A percentile compares a stretch with the other conserved stretches of the same genome.
Conservation (phyloP, 1,140 invertebrate species). For the Gerris buenoi region DNA sequence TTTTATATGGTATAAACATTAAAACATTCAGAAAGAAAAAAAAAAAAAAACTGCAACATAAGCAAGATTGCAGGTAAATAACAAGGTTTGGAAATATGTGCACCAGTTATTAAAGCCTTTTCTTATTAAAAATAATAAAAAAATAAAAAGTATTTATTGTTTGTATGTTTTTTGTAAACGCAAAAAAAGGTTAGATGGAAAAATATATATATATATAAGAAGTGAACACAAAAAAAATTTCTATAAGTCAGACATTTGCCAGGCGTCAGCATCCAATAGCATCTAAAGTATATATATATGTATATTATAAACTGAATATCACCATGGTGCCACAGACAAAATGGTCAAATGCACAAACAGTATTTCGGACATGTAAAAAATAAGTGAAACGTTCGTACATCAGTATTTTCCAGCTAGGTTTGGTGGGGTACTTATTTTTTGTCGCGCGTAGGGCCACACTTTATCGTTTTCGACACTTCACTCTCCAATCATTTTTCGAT, state of each 20-base stretch:
- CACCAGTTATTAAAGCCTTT: no score
- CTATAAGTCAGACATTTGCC: slow-evolving; percentile 6
- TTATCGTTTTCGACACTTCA: slow-evolving; percentile 2
- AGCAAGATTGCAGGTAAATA: slow-evolving; percentile 3
- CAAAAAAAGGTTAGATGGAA: not conserved
- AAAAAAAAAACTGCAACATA: not conserved
- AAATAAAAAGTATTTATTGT: no score
- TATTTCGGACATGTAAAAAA: slow-evolving; percentile 12
- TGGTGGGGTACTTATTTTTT: slow-evolving; percentile 5
- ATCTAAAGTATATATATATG: slow-evolving; percentile 11
- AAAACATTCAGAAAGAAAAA: not conserved
- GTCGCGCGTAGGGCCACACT: no score
- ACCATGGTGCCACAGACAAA: slow-evolving; percentile 18
- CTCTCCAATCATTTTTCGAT: slow-evolving; percentile 14
- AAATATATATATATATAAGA: not conserved
- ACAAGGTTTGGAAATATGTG: no score
- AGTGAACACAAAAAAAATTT: slow-evolving; percentile 13
- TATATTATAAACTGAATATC: slow-evolving; percentile 1
- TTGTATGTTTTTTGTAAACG: no score
- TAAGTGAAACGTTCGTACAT: slow-evolving; percentile 16
- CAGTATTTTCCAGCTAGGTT: slow-evolving; percentile 11
- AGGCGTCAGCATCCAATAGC: slow-evolving; percentile 16
- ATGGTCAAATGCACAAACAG: slow-evolving; percentile 16
- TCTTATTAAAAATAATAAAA: no score
- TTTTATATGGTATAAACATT: slow-evolving; percentile 10